Base-by-base conservation (phyloP, 2,113 vertebrate genomes). In the Lampris incognitus region DNA sequence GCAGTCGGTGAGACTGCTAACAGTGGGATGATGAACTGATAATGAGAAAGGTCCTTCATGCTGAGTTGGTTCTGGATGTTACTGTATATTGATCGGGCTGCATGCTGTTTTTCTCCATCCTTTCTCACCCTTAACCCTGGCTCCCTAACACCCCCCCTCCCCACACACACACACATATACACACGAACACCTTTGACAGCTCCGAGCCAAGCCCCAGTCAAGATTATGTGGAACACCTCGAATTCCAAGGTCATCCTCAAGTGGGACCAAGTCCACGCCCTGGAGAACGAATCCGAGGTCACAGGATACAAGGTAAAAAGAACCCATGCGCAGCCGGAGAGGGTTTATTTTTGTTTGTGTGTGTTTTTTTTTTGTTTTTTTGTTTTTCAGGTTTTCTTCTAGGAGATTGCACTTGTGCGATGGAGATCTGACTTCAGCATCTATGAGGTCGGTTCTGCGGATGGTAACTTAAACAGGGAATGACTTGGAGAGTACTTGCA, bases 241-340 rank as follows among this genome's bases (percentile, higher is more conserved):
- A 95, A 98, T 92, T 98, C 98, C 90, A 98, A 98, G 91, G 96
- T 99, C 87, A 95, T 98, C 85, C 92, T 99, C 75, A 96, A 93
- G 88, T 99, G 98, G 98, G 98, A 99, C 88, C 96, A 97, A 78
- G 98, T 99, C 52, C 97, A 97, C 59, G 96, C 98, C 1, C 88
- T 97, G 93, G 97, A 98, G 89, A 97, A 99, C 8, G 98, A 99
- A 90, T 99, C 98, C 0, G 97, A 99, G 94, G 97, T 99, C 78
- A 98, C 95, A 74, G 98, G 98, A 85, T 99, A 99, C 86, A 98
- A 98, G 94, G 98, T 98, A 92, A 90, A 95, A 93, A 61, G 50
- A 24, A 9, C 24, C 24, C 24, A 41, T 46, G 13, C 9, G 1
- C 11, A 2, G 2, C 2, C 50, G 44, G 1, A 48, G 2, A 58